These are phyloP conservation scores for Tyrannus savana DNA, from an alignment of 2,113 vertebrate species.

Conservation along the genomic window DNA sequence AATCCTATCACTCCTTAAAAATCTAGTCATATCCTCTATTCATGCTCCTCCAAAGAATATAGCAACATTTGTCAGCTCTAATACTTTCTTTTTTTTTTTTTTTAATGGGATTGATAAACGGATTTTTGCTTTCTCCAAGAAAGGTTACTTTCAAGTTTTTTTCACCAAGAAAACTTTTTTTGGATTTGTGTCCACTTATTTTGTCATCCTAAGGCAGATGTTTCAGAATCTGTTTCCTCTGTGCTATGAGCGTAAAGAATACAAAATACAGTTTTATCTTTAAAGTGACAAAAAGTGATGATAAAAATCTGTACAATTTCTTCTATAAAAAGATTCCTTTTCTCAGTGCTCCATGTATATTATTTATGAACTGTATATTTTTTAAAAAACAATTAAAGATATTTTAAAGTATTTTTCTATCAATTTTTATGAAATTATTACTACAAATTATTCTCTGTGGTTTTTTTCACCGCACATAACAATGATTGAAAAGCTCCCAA, in stretches of 20 bases:
- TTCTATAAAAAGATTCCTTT: not conserved
- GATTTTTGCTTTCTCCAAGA: not conserved
- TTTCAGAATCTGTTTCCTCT: not conserved
- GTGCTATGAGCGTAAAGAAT: not conserved
- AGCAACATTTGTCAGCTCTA: not conserved
- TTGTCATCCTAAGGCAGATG: not conserved
- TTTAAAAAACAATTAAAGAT: not conserved
- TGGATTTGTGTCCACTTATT: not conserved
- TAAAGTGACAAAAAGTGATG: not conserved
- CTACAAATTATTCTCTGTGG: not conserved
- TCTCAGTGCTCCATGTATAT: not conserved
- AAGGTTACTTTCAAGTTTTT: not conserved
- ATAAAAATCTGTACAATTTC: not conserved
- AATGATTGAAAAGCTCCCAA: not conserved
- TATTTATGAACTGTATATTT: not conserved
- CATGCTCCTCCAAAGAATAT: not conserved
- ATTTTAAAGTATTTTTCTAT: not conserved
- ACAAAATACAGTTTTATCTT: not conserved
- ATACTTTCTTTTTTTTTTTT: not conserved
- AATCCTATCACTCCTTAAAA: not conserved
- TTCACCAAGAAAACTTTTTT: not conserved
- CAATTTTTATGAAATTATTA: not conserved
- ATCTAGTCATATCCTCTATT: not conserved
- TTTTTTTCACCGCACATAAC: rapidly evolving
- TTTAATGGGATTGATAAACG: not conserved